phyloP scores from a whole-genome alignment of 2,113 vertebrate genomes.

The Chitala chitala region DNA sequence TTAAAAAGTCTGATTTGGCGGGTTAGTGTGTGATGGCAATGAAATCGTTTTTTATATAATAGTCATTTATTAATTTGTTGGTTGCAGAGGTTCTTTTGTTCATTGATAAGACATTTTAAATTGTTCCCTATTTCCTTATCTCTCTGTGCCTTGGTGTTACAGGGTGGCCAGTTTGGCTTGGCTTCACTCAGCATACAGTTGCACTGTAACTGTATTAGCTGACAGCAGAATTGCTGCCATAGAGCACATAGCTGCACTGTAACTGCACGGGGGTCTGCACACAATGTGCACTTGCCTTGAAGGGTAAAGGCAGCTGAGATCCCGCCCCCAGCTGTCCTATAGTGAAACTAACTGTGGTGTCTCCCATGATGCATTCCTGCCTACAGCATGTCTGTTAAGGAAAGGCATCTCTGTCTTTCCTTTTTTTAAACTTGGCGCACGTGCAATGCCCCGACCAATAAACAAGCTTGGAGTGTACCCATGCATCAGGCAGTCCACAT shows the following conservation, averaged over 20 bases:
- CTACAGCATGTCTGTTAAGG: slow-evolving; percentile 45
- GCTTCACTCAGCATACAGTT: slow-evolving; percentile 1
- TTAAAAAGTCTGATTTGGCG: no score
- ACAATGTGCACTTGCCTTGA: not conserved
- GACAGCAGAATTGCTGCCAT: not conserved
- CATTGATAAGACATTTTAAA: no score
- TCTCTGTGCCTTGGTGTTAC: not conserved
- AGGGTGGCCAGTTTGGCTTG: not conserved
- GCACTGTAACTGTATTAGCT: not conserved
- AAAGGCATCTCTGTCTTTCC: slow-evolving; percentile 52
- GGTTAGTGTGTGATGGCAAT: no score
- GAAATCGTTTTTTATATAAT: no score
- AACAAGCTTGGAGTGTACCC: no score
- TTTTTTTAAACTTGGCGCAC: slow-evolving; percentile 48
- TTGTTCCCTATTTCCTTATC: not conserved
- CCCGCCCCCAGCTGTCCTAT: not conserved
- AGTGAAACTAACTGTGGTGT: not conserved
- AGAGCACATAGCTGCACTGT: not conserved
- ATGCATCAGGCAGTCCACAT: slow-evolving; percentile 5
- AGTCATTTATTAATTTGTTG: no score
- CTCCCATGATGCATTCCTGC: slow-evolving; percentile 38
- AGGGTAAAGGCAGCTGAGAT: slow-evolving; percentile 4
- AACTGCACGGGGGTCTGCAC: slow-evolving; percentile 17
- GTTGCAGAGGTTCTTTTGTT: no score
- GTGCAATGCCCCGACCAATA: not conserved